A percentile compares a stretch with the other conserved stretches of the same genome.
Conservation (phyloP, 2,888 invertebrate genomes). For the Chromoteleia sp. region DNA sequence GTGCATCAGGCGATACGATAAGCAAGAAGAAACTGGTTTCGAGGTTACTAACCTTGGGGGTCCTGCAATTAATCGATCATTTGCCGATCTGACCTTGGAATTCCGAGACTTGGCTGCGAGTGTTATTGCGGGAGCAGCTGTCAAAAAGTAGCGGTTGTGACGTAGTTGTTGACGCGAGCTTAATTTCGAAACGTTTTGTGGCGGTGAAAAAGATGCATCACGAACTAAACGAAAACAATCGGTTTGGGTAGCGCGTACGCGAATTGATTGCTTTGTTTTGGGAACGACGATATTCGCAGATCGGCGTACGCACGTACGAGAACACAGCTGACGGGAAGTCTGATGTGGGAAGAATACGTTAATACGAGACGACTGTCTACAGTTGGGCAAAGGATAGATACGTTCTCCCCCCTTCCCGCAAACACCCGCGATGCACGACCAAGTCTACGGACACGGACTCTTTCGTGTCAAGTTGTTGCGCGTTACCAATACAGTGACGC, state of each 20-base stretch:
- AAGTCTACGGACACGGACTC: conserved; percentile 25
- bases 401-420: conserved; percentile 57
- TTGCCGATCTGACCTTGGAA: conserved; percentile 52
- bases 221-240: conserved; percentile 21
- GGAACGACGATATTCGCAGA: conserved; percentile 3
- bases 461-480: conserved; percentile 50
- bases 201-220: conserved; percentile 11
- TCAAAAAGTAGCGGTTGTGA: conserved; percentile 17
- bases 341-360: conserved; percentile 66
- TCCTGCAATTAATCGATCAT: conserved; percentile 22
- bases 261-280: background rate
- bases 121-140: conserved; percentile 54
- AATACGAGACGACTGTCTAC: conserved; percentile 66
- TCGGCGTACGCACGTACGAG: background rate
- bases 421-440: conserved; percentile 47
- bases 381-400: conserved; percentile 49
- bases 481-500: conserved; percentile 57
- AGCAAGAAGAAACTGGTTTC: conserved; percentile 13
- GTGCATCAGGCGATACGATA: background rate
- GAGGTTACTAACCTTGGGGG: conserved; percentile 50
- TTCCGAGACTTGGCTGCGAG: conserved; percentile 27
- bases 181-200: conserved; percentile 13
- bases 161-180: background rate
- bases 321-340: conserved; percentile 47
- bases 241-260: conserved; percentile 6